phyloP scores from a whole-genome alignment of 2,113 vertebrate genomes.

The Lepisosteus oculatus region DNA sequence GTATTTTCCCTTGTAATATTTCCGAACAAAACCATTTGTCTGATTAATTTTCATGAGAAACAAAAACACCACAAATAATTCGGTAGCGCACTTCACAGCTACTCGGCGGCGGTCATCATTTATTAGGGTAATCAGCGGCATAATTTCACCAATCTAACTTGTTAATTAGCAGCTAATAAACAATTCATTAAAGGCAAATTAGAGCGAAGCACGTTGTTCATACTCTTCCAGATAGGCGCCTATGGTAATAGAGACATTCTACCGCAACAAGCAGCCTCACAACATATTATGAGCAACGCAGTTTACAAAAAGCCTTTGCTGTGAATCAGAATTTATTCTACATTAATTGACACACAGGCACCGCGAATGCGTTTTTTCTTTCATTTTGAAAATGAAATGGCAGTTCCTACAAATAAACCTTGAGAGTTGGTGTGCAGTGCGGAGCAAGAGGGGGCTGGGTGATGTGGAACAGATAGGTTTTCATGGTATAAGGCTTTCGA shows the following conservation, averaged over 20 bases:
- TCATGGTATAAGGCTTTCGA: conserved; percentile 76
- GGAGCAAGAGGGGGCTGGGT: conserved; percentile 37
- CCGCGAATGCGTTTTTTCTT: conserved; percentile 74
- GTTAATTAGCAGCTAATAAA: conserved; percentile 73
- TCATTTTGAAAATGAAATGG: conserved; percentile 66
- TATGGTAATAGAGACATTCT: conserved; percentile 15
- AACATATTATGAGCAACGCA: conserved; percentile 16
- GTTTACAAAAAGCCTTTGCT: conserved; percentile 42
- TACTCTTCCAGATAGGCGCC: conserved; percentile 8
- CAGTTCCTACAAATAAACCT: conserved; percentile 74
- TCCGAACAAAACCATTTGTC: not conserved
- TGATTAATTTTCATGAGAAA: conserved; percentile 22
- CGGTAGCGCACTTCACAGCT: conserved; percentile 1
- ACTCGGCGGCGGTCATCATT: conserved; percentile 19
- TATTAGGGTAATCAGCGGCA: conserved; percentile 53
- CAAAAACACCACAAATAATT: conserved; percentile 16
- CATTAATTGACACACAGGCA: conserved; percentile 77
- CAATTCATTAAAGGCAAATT: conserved; percentile 64
- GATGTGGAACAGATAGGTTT: conserved; percentile 79
- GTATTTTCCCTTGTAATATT: not conserved
- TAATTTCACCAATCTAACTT: conserved; percentile 60
- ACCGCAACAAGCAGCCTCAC: conserved; percentile 7
- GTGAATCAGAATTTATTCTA: conserved; percentile 74
- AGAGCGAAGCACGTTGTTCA: conserved; percentile 54
- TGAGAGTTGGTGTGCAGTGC: conserved; percentile 51